These are phyloP conservation scores for Thalassophryne amazonica DNA, from an alignment of 2,797 vertebrate species.

Conservation along the genomic window DNA sequence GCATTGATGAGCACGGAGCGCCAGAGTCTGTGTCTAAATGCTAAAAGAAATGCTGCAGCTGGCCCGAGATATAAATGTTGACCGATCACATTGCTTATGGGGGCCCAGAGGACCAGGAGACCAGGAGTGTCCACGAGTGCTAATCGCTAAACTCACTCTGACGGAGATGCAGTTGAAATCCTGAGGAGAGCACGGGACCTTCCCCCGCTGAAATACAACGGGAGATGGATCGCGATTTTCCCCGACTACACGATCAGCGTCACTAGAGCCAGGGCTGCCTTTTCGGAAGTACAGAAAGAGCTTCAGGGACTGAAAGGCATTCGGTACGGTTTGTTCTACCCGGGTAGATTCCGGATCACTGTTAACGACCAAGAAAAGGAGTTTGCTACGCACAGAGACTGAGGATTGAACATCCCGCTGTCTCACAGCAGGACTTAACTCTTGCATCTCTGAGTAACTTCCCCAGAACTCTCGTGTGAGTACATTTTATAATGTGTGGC, in stretches of 20 bases:
- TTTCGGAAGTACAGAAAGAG: neutral
- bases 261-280: neutral
- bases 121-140: neutral
- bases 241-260: neutral
- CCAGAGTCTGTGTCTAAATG: neutral
- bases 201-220: neutral
- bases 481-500: no score
- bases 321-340: neutral
- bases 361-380: neutral
- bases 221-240: neutral
- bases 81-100: neutral
- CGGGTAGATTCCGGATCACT: neutral
- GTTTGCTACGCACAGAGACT: no score
- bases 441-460: no score
- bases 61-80: neutral
- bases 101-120: neutral
- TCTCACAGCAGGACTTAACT: no score
- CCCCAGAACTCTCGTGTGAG: no score
- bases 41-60: neutral
- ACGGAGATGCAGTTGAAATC: neutral
- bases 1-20: neutral
- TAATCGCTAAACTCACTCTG: neutral
- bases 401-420: no score
- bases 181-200: neutral
- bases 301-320: neutral